A percentile compares a stretch with the other conserved stretches of the same genome.
Evolutionary conservation across 2,888 invertebrate species (phyloP).

Genomic region (Eustalomyia histrio): DNA sequence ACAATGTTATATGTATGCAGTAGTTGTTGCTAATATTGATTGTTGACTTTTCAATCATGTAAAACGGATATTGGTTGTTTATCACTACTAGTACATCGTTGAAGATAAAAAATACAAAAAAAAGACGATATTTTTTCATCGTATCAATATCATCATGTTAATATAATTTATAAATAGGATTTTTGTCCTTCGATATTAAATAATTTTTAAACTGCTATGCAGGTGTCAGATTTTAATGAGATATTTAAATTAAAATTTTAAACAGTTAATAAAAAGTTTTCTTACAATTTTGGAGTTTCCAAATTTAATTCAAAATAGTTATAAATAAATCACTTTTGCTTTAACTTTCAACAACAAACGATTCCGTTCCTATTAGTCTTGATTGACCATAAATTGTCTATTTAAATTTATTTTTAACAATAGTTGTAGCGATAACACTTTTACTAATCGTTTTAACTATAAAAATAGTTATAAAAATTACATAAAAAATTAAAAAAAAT

Average conservation of each 20-base stretch:
- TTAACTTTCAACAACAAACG: too few species aligned
- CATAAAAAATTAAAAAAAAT: background rate
- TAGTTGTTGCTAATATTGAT: conserved; percentile 23
- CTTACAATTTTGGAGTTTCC: too few species aligned
- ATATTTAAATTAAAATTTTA: too few species aligned
- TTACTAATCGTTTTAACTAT: background rate
- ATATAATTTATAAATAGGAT: background rate
- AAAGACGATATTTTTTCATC: background rate
- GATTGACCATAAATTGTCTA: too few species aligned
- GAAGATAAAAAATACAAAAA: background rate
- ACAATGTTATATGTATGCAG: conserved; percentile 8
- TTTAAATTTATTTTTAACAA: too few species aligned
- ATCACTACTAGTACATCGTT: conserved; percentile 29
- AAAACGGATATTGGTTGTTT: conserved; percentile 63
- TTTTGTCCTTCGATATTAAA: too few species aligned
- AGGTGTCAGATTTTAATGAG: background rate
- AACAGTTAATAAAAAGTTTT: too few species aligned
- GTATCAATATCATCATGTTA: background rate
- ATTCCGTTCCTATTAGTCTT: too few species aligned
- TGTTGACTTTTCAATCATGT: conserved; percentile 63
- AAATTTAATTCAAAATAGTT: too few species aligned
- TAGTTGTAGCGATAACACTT: background rate
- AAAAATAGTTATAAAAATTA: conserved; percentile 4
- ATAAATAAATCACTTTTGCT: too few species aligned
- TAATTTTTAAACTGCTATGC: background rate